Conservation (phyloP, 92 coral and sea anemone genomes). For the Epizoanthus scotinus region DNA sequence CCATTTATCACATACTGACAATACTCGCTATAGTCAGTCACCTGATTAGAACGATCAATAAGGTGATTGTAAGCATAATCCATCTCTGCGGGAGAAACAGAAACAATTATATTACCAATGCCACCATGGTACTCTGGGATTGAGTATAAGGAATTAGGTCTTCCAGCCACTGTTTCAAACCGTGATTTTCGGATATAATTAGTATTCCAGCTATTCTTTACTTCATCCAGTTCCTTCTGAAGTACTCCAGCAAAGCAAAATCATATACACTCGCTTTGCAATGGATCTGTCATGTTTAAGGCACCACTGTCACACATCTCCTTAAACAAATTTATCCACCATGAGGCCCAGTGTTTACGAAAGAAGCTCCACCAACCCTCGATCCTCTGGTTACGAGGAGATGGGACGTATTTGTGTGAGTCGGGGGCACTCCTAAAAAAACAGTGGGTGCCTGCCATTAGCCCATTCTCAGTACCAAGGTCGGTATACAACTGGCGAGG, state of each 20-base stretch:
- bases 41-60: constrained; percentile 23
- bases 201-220: constrained; percentile 38
- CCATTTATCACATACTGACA: constrained; percentile 38
- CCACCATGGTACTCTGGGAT: constrained; percentile 52
- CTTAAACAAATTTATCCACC: constrained; percentile 43
- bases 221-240: constrained; percentile 38
- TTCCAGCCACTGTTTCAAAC: constrained; percentile 42
- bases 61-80: constrained; percentile 41
- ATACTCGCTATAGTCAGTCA: constrained; percentile 20
- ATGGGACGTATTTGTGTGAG: constrained; percentile 39
- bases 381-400: constrained; percentile 41
- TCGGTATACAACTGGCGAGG: constrained; percentile 44
- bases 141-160: constrained; percentile 45
- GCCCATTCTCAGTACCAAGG: constrained; percentile 41
- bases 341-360: constrained; percentile 32
- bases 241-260: constrained; percentile 43
- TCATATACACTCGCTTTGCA: constrained; percentile 44
- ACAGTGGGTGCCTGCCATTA: constrained; percentile 49
- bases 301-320: constrained; percentile 33
- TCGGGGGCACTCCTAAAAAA: constrained; percentile 41
- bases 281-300: constrained; percentile 40
- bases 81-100: constrained; percentile 45
- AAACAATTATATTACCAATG: constrained; percentile 27
- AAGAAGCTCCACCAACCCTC: constrained; percentile 39
- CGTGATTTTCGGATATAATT: constrained; percentile 50